Evolutionary conservation across 1,140 invertebrate species (phyloP), one percentile per base, ranked within the genome.

Genomic region (Drosophila auraria): DNA sequence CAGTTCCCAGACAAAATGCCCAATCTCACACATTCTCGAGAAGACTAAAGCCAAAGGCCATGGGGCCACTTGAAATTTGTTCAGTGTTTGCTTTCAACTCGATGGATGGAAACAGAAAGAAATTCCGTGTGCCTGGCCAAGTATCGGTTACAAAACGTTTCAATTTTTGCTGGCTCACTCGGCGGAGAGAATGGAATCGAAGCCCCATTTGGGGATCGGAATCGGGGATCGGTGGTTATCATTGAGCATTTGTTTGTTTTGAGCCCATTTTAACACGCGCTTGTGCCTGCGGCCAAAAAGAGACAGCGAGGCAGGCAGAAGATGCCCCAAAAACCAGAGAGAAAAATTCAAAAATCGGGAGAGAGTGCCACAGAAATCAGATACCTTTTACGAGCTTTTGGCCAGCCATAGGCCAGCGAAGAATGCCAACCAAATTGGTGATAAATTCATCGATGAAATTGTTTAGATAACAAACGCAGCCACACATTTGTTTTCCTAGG

Each of bases 61-160:
- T 40, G 44, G 53, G 40, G 69, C 66, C 70, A 72, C 69, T 72
- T 38, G 53, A 73, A 73, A 51, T 72, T 40, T 60, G 68, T 73
- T 73, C 54, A 50, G 53, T 73, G 70, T 73, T 73, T 73, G 53
- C 53, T 44, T 60, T 73, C 38, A 60, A 51, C 70, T 72, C 68
- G 44, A 72, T 51, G 49, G 54, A 27, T 25, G 30, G 51, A 56
- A 71, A 50, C 50, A 11, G 40, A 72, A 47, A 58, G 70, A 71
- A 60, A 42, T 68, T 70, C 63, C 68, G 9, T 44, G 12, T 68
- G 77, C 45, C 70, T 71, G 74, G 80, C 82, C 82, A 71, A 79
- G 83, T 86, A 86, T 87, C 84, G 59, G 72, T 87, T 87, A 87
- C 83, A 87, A 87, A 87, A 87, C 81, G 83, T 78, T 87, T 89